These are phyloP conservation scores for Magallana nippona DNA, from an alignment of 2,888 invertebrate species.

Conservation along the genomic window DNA sequence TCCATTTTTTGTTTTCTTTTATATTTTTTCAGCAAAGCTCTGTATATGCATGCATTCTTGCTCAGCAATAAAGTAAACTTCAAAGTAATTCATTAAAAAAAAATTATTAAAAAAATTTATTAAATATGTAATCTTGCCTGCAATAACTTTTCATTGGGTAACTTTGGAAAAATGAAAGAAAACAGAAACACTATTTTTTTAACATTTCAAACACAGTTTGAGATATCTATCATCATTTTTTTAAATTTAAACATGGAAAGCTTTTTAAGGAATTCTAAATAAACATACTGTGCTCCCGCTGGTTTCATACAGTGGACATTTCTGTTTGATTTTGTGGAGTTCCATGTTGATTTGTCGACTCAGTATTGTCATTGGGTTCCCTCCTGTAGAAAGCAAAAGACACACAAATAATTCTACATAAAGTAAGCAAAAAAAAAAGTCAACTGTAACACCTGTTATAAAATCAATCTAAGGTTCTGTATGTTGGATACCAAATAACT, in stretches of 20 bases:
- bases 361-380: slow-evolving; percentile 96
- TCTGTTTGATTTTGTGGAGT: slow-evolving; percentile 94
- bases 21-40: too few relatives aligned
- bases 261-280: not conserved
- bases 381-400: slow-evolving; percentile 80
- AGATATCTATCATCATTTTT: not conserved
- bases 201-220: not conserved
- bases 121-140: not conserved
- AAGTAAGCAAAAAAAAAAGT: not conserved
- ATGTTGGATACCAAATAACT: too few relatives aligned
- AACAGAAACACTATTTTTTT: not conserved
- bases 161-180: too few relatives aligned
- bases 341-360: slow-evolving; percentile 98
- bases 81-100: not conserved
- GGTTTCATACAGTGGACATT: slow-evolving; percentile 96
- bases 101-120: not conserved
- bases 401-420: not conserved
- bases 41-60: too few relatives aligned
- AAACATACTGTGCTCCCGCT: slow-evolving; percentile 91
- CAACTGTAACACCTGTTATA: not conserved
- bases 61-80: too few relatives aligned
- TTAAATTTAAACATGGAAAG: too few relatives aligned
- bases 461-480: too few relatives aligned
- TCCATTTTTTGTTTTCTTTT: too few relatives aligned
- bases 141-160: too few relatives aligned